A percentile compares a stretch with the other conserved stretches of the same genome.
These are phyloP conservation scores for Solea solea DNA, from an alignment of 2,113 vertebrate species.

Conservation along the genomic window DNA sequence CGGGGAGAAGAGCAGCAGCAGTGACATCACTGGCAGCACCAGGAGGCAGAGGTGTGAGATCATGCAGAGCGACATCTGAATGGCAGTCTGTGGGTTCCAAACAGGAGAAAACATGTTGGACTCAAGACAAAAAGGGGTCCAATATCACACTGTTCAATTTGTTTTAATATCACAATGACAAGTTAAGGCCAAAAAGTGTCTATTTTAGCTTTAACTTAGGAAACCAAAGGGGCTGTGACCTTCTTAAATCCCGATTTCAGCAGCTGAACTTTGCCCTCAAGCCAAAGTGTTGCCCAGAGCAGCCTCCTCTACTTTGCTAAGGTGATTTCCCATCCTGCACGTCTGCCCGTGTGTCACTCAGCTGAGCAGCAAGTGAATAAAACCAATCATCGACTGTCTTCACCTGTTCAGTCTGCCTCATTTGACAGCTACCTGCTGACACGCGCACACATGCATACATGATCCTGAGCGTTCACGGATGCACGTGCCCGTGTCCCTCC, in stretches of 20 bases:
- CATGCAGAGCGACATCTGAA: conserved; percentile 76
- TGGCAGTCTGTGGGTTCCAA: conserved; percentile 45
- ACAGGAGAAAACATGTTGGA: conserved; percentile 15
- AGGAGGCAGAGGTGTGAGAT: conserved; percentile 70
- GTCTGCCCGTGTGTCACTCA: conserved; percentile 48
- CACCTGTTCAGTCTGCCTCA: conserved; percentile 44
- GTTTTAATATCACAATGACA: no score
- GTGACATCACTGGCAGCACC: conserved; percentile 66
- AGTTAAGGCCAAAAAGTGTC: no score
- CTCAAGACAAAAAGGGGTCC: not conserved
- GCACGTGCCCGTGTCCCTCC: not conserved
- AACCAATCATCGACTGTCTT: conserved; percentile 46
- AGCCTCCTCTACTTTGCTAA: not conserved
- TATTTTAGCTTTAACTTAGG: not conserved
- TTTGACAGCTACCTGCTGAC: conserved; percentile 59
- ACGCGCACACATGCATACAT: conserved; percentile 24
- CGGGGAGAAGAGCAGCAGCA: conserved; percentile 72
- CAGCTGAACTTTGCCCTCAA: conserved; percentile 34
- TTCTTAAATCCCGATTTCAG: not conserved
- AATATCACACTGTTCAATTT: no score
- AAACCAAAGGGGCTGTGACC: not conserved
- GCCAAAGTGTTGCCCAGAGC: conserved; percentile 22
- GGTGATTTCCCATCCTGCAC: conserved; percentile 64
- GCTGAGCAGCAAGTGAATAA: conserved; percentile 51
- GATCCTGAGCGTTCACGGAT: not conserved